Conservation (phyloP, 2,797 vertebrate species). For the Catostomus latipinnis region DNA sequence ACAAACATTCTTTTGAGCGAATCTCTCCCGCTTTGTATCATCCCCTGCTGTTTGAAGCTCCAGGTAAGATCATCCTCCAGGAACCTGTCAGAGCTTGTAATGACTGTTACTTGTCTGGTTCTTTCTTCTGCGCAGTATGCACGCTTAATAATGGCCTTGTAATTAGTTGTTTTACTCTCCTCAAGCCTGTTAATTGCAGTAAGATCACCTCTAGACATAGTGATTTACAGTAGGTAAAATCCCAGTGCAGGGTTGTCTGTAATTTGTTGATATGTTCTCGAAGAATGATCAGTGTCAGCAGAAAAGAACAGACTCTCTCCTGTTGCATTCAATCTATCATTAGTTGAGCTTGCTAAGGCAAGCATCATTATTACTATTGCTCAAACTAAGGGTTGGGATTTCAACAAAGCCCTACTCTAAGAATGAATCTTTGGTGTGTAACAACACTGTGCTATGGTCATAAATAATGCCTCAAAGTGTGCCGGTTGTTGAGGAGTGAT, state of each 20-base stretch:
- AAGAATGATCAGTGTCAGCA: slow-evolving; percentile 28
- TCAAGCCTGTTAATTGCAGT: slow-evolving; percentile 41
- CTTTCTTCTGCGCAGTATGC: slow-evolving; percentile 6
- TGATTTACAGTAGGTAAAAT: slow-evolving; percentile 47
- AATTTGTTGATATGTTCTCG: slow-evolving; percentile 9
- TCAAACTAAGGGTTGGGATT: slow-evolving; percentile 35
- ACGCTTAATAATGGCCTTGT: slow-evolving; percentile 48
- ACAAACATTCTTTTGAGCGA: slow-evolving; percentile 29
- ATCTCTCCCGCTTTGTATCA: slow-evolving; percentile 33
- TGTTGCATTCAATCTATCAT: slow-evolving; percentile 41
- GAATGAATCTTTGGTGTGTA: slow-evolving; percentile 3
- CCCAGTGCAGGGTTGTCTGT: slow-evolving; percentile 26
- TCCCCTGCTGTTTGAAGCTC: slow-evolving; percentile 31
- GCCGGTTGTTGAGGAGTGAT: too few relatives aligned
- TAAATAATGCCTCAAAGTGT: slow-evolving; percentile 2
- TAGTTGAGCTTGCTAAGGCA: slow-evolving; percentile 40
- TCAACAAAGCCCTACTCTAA: slow-evolving; percentile 20
- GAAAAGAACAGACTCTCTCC: slow-evolving; percentile 11
- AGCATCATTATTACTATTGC: slow-evolving; percentile 17
- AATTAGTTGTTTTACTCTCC: slow-evolving; percentile 46
- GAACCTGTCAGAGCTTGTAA: slow-evolving; percentile 56
- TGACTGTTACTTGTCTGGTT: slow-evolving; percentile 30
- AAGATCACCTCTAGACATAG: slow-evolving; percentile 4
- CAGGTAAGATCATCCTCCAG: slow-evolving; percentile 46
- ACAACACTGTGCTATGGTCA: neutral